Evolutionary conservation across 2,888 invertebrate genomes (phyloP).

Genomic region (Ormyrus thymus): DNA sequence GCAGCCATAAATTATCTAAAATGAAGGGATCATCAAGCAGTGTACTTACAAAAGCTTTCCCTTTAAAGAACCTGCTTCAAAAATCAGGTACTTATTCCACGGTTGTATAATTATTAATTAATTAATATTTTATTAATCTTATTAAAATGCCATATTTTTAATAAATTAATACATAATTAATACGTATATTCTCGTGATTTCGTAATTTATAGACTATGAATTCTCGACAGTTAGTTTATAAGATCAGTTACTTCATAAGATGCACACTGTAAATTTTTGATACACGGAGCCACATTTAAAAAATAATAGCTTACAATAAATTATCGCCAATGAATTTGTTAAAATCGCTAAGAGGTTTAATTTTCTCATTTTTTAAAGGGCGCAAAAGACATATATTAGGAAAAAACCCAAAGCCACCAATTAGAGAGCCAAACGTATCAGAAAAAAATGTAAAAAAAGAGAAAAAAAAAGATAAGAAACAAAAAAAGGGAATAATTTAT

Average conservation of each 20-base stretch:
- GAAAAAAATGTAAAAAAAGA: not conserved
- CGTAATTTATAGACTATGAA: constrained; percentile 46
- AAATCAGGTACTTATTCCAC: constrained; percentile 11
- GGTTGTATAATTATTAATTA: no score
- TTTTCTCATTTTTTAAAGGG: no score
- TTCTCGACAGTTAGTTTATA: constrained; percentile 38
- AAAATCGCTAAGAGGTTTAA: no score
- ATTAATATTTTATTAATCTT: not conserved
- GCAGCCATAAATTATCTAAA: not conserved
- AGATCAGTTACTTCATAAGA: not conserved
- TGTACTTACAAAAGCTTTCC: constrained; percentile 7
- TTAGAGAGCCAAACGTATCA: constrained; percentile 14
- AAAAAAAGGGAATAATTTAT: no score
- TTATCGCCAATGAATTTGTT: no score
- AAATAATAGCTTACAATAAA: no score
- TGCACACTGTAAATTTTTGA: constrained; percentile 33
- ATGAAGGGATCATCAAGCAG: not conserved
- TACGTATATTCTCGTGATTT: constrained; percentile 4
- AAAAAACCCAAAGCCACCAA: constrained; percentile 21
- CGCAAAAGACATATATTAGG: no score
- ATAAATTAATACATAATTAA: not conserved
- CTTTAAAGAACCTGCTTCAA: constrained; percentile 12
- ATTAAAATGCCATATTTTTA: constrained; percentile 1
- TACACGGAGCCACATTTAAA: no score
- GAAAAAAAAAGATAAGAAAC: no score